Conservation (phyloP, 2,888 invertebrate genomes). For the Eupelmus urozonus region DNA sequence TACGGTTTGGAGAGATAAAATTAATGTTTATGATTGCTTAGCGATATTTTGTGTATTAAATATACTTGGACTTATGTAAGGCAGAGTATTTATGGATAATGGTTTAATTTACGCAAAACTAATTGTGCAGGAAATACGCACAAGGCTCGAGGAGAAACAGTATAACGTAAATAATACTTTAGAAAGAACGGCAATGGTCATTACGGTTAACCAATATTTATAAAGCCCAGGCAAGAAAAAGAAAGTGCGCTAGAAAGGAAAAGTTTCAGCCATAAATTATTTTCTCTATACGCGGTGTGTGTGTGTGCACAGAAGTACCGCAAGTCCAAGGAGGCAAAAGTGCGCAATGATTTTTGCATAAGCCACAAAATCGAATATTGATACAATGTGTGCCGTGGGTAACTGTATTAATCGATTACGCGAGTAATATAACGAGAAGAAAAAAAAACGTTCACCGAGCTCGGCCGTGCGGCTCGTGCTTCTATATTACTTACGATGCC, state of each 20-base stretch:
- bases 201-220: too few relatives aligned
- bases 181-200: too few relatives aligned
- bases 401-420: conserved; percentile 27
- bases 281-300: too few relatives aligned
- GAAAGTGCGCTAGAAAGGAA: too few relatives aligned
- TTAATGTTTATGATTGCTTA: neutral
- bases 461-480: conserved; percentile 18
- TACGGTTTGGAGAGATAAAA: neutral
- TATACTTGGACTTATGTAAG: too few relatives aligned
- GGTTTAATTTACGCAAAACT: too few relatives aligned
- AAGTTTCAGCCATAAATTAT: too few relatives aligned
- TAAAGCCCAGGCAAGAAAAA: too few relatives aligned
- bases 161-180: too few relatives aligned
- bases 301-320: neutral
- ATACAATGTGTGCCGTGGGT: conserved; percentile 7
- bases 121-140: too few relatives aligned
- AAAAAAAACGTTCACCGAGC: conserved; percentile 23
- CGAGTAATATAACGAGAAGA: conserved; percentile 1
- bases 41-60: neutral
- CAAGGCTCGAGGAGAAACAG: too few relatives aligned
- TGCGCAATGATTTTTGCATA: conserved; percentile 7
- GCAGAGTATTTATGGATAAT: too few relatives aligned
- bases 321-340: neutral
- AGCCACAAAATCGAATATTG: conserved; percentile 29
- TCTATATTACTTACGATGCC: conserved; percentile 29